phyloP scores from a whole-genome alignment of 2,888 invertebrate species.

The Caenorhabditis sp. region DNA sequence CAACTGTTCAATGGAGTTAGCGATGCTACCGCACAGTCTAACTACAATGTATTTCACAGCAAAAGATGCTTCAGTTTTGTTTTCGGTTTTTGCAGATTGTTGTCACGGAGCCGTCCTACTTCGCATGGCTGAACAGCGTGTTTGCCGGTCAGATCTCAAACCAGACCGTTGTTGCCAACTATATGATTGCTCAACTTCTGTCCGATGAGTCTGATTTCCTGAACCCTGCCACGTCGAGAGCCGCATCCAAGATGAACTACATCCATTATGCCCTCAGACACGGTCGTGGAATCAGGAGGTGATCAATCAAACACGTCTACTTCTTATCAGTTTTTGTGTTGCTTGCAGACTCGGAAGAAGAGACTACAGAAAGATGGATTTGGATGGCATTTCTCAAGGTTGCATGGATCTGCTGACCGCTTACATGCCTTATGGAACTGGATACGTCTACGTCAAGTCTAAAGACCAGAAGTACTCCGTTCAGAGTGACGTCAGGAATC shows the following conservation, averaged over 20 bases:
- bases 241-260: slow-evolving; percentile 51
- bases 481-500: slow-evolving; percentile 64
- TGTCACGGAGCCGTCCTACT: slow-evolving; percentile 71
- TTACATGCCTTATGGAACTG: slow-evolving; percentile 74
- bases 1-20: slow-evolving; percentile 53
- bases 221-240: slow-evolving; percentile 3
- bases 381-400: slow-evolving; percentile 39
- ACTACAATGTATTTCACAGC: slow-evolving; percentile 54
- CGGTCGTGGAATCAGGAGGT: slow-evolving; percentile 55
- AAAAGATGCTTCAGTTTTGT: neutral
- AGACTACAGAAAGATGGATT: slow-evolving; percentile 45
- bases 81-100: slow-evolving; percentile 54
- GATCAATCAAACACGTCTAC: neutral
- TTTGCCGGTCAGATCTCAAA: slow-evolving; percentile 56
- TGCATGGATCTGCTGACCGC: slow-evolving; percentile 67
- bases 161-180: slow-evolving; percentile 65
- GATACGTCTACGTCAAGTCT: slow-evolving; percentile 72
- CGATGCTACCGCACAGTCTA: neutral
- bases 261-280: slow-evolving; percentile 57
- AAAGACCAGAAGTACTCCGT: slow-evolving; percentile 46
- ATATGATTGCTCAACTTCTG: slow-evolving; percentile 59
- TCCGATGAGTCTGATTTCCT: slow-evolving; percentile 60
- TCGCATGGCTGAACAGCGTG: slow-evolving; percentile 70
- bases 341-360: slow-evolving; percentile 55
- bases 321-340: neutral